Base-by-base conservation (phyloP, 2,888 invertebrate genomes). In the Cryptocephalus primarius region DNA sequence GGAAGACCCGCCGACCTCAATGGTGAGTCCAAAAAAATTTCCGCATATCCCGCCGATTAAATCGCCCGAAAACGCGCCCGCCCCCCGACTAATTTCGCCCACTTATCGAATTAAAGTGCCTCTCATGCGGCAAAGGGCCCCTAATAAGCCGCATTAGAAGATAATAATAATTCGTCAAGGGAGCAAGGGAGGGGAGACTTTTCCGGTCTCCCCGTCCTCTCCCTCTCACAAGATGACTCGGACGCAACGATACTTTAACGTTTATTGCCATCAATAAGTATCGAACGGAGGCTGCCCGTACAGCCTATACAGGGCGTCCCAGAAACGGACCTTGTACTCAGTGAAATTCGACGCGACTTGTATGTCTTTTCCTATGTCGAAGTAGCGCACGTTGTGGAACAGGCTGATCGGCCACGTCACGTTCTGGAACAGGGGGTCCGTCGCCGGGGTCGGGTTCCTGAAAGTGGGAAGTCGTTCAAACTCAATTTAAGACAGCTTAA, bases 1-100 rank as follows among this genome's bases (percentile, higher is more conserved):
- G 32, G 75, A 76, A 44, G 51, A 52, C 22, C 76, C 79, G 57
- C 78, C 80, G 8, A 76, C 79, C 60, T 61, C 78, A 55, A 73
- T 83, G 70, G 87, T 86, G 67, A 85, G 85, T 82, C 47, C 45
- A 36, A 12, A n/a, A n/a, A 4, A 4, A 4, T 36, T 36, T 36
- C 6, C 12, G 36, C 36, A 36, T 6, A 22, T 22, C 22, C 3
- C 22, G 22, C 6, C 22, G 22, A 22, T 22, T 22, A 22, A 22
- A 22, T 22, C 6, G 22, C 22, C 22, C 22, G 22, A 22, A 6
- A 22, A 47, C 47, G 39, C 46, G 46, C 42, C 44, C 47, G 22
- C 3, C 22, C 22, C 22, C 42, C 47, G 43, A 46, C 51, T 51
- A 53, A 53, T 53, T 53, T 46, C 48, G 44, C 47, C 51, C 53